Evolutionary conservation across 2,797 vertebrate genomes (phyloP).

Genomic region (Masticophis lateralis): DNA sequence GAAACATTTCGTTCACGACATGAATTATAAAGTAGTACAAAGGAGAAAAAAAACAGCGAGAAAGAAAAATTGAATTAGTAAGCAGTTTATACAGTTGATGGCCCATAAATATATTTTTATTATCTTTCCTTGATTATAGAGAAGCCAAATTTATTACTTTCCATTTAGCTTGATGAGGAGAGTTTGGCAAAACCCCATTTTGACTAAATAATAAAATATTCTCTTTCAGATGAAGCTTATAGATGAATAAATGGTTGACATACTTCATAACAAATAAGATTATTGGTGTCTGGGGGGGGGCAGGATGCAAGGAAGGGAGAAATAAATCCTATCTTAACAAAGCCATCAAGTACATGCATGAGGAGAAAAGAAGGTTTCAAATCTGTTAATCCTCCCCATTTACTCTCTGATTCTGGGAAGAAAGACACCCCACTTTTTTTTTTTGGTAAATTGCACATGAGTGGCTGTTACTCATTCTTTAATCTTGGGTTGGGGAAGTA

Average conservation of each 20-base stretch:
- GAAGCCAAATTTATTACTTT: background rate
- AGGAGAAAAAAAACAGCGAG: background rate
- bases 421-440: background rate
- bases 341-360: background rate
- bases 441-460: background rate
- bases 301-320: background rate
- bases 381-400: background rate
- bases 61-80: constrained; percentile 1
- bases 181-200: background rate
- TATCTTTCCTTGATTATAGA: constrained; percentile 1
- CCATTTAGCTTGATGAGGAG: constrained; percentile 5
- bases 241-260: background rate
- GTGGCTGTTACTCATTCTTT: background rate
- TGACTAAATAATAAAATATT: background rate
- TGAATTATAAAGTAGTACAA: background rate
- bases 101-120: background rate
- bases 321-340: background rate
- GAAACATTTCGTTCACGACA: background rate
- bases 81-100: background rate
- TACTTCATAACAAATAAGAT: background rate
- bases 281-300: background rate
- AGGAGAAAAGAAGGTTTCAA: background rate
- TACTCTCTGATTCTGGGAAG: background rate
- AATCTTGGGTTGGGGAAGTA: background rate
- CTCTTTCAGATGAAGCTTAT: background rate